Evolutionary conservation across 2,797 vertebrate species (phyloP), one percentile per base, ranked within the genome.

Genomic region (Myoxocephalus aenaeus): DNA sequence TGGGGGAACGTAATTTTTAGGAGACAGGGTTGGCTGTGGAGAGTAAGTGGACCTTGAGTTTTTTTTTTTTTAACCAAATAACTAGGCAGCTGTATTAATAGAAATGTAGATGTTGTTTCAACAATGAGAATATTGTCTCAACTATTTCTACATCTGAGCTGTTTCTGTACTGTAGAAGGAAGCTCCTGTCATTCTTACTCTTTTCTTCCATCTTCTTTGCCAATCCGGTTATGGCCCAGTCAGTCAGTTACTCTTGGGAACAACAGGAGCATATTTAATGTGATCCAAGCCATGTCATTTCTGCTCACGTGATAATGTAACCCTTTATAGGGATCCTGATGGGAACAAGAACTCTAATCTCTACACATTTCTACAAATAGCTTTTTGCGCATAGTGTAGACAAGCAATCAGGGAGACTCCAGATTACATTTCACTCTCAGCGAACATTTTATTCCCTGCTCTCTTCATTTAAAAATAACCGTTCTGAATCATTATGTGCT

Each of bases 311-410:
- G 61, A 84, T 89, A 83, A 82, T 70, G 71, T 54, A 68, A 62
- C 32, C 25, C 80, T 81, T 75, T 50, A 59, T 63, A 84, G 29
- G 67, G 17, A 50, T 73, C 34, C 71, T 81, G 67, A 83, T 65
- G 73, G 32, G 65, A 84, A 79, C 81, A 73, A 77, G 73, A 76
- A 78, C 71, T 83, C 44, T 70, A 82, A 88, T 84, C 73, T 79
- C 29, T 18, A 68, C 65, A 81, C 12, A 27, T 75, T 85, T 58
- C 73, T 73, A 57, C 65, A 75, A 77, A 75, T 67, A 79, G 57
- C 29, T 79, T 77, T 66, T 65, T 50, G 56, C 42, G 54, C 25
- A 81, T 68, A 61, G 17, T 58, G 51, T 11, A 63, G 61, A 73
- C 44, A 69, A 27, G 11, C 36, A 81, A 57, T 32, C 70, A 40